Percentiles rank a stretch among this genome's conserved stretches.
Conservation (phyloP, 2,113 vertebrate genomes). For the Myiopsitta monachus region DNA sequence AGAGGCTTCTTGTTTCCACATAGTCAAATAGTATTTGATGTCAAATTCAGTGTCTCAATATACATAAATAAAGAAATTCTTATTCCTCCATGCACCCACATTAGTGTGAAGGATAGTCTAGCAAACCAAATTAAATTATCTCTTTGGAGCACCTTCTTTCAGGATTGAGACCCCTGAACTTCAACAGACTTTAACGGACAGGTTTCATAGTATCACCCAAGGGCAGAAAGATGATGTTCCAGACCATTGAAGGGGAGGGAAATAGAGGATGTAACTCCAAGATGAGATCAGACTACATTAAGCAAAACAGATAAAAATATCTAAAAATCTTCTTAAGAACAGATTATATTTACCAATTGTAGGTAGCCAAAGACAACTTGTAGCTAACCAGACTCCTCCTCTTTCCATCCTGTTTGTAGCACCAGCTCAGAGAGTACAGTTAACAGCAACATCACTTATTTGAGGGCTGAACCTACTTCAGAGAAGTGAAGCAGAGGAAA, state of each 20-base stretch:
- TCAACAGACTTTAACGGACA: accelerated
- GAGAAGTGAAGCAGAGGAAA: neutral
- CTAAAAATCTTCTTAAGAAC: neutral
- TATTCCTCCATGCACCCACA: neutral
- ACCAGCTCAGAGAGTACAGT: neutral
- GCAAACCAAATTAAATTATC: neutral
- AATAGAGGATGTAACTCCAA: neutral
- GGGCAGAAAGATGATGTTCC: neutral
- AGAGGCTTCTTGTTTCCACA: neutral
- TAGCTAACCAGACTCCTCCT: neutral
- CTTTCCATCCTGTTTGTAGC: neutral
- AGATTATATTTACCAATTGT: neutral
- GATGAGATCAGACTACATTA: neutral
- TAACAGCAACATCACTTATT: neutral
- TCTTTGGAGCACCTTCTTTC: neutral
- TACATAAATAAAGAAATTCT: neutral
- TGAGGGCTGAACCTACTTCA: neutral
- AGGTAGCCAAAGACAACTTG: neutral
- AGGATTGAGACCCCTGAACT: accelerated
- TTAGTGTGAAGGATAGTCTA: neutral
- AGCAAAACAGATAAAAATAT: neutral
- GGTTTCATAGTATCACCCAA: neutral
- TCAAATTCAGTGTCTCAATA: neutral
- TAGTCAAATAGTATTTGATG: neutral
- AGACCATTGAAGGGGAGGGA: accelerated